phyloP scores from a whole-genome alignment of 2,888 invertebrate genomes.

The Ochlodes sylvanus region DNA sequence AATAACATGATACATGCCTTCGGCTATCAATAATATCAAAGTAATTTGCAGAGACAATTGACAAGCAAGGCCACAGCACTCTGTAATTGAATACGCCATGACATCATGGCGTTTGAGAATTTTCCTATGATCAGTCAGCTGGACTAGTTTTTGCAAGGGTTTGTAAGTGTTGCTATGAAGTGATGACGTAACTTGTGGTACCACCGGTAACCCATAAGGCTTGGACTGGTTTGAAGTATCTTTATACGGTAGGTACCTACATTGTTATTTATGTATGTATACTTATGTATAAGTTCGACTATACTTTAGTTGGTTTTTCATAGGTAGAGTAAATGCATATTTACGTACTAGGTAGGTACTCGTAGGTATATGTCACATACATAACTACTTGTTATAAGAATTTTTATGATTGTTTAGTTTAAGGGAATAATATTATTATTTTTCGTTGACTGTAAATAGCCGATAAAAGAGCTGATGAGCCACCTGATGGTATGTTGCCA shows the following conservation, averaged over 20 bases:
- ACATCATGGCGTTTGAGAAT: conserved; percentile 79
- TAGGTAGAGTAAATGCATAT: too few species aligned
- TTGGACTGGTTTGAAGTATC: conserved; percentile 13
- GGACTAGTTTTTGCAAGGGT: conserved; percentile 64
- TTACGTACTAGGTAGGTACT: too few species aligned
- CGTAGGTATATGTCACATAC: too few species aligned
- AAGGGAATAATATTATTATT: too few species aligned
- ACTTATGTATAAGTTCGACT: neutral
- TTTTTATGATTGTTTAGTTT: too few species aligned
- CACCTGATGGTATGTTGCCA: too few species aligned
- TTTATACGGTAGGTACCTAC: neutral
- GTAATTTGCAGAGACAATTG: conserved; percentile 52
- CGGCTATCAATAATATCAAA: conserved; percentile 29
- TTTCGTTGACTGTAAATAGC: too few species aligned
- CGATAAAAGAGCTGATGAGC: too few species aligned
- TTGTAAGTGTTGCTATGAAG: conserved; percentile 48
- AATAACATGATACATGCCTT: conserved; percentile 2
- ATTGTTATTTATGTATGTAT: conserved; percentile 28
- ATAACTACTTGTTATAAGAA: too few species aligned
- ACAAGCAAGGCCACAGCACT: conserved; percentile 73
- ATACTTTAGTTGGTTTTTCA: too few species aligned
- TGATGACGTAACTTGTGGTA: conserved; percentile 42
- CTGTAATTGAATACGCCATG: conserved; percentile 80
- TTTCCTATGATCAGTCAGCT: conserved; percentile 64
- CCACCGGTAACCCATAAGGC: neutral